Base-by-base conservation (phyloP, 2,888 invertebrate genomes). In the Timema podura region DNA sequence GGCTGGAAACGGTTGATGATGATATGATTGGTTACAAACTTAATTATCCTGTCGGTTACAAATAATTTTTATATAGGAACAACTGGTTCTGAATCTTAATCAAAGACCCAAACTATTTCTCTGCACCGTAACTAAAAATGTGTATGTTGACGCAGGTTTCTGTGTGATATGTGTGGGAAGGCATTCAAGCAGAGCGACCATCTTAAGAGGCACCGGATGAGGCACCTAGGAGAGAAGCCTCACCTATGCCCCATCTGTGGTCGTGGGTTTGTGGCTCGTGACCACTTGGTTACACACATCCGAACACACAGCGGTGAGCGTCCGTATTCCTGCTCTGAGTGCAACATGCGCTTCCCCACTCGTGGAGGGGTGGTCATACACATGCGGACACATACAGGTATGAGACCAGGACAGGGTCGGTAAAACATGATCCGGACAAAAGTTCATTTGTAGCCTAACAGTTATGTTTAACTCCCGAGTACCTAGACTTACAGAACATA, bases 131-230 rank as follows among this genome's bases (percentile, higher is more conserved):
- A 30, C 30, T 30, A 30, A 30, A 30, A 30, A 2, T 30, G 30
- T 30, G 30, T 30, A 30, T 30, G 30, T 30, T 30, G 30, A 30
- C 30, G 3, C 10, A n/a, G 30, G 61, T 61, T 61, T 45, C 61
- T 61, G 10, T 61, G 61, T 13, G 61, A 61, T 30, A 45, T 61
- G 44, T 61, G 61, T 13, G 61, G 61, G 44, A 61, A 61, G 61
- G 45, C 9, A 45, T 61, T 61, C 61, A 9, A 44, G 30, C 61
- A 61, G 16, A 30, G 61, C 13, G 61, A 61, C 16, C 61, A 61
- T 45, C 61, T 61, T 13, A 61, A 61, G 61, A 61, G 61, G 61
- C 61, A 61, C 5, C 30, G 45, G 61, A 61, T 61, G 61, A 30
- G 61, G 5, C 61, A 61, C 61, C 30, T 10, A 11, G 61, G 61